Percentiles rank a stretch among this genome's conserved stretches.
Conservation (phyloP, 2,888 invertebrate genomes). For the Ormyrus pomaceus region DNA sequence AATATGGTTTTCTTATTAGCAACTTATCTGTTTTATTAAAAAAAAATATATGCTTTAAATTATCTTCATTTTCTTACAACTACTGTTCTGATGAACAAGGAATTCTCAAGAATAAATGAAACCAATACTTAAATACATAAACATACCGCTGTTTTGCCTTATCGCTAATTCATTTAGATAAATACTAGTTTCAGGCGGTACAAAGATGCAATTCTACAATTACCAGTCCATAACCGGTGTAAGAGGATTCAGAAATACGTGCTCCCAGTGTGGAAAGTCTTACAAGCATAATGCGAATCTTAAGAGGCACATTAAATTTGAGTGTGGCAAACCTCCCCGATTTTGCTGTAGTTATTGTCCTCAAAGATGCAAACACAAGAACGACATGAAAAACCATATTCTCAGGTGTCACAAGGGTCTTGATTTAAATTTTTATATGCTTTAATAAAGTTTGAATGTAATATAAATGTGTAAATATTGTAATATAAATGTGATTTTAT, state of each 20-base stretch:
- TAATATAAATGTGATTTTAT: neutral
- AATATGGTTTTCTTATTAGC: too few species aligned
- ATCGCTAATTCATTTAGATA: too few species aligned
- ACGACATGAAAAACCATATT: slow-evolving; percentile 34
- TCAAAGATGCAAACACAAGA: slow-evolving; percentile 18
- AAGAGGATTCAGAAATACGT: slow-evolving; percentile 12
- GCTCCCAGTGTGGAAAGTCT: slow-evolving; percentile 22
- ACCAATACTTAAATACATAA: too few species aligned
- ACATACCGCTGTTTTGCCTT: too few species aligned
- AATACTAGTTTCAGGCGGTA: slow-evolving; percentile 2
- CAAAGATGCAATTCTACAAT: neutral
- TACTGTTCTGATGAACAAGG: too few species aligned
- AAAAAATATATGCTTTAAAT: too few species aligned
- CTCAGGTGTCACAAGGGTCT: slow-evolving; percentile 20
- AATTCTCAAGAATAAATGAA: too few species aligned
- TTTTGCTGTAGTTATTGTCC: slow-evolving; percentile 65
- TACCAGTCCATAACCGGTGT: neutral
- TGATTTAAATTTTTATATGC: slow-evolving; percentile 3
- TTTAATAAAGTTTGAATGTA: too few species aligned
- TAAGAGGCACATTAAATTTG: slow-evolving; percentile 39
- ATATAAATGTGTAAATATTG: neutral
- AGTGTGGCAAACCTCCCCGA: slow-evolving; percentile 56
- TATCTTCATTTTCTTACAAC: too few species aligned
- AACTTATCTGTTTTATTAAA: too few species aligned
- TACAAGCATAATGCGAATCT: slow-evolving; percentile 41